Base-by-base conservation (phyloP, 2,888 invertebrate genomes). In the Oligia strigilis region DNA sequence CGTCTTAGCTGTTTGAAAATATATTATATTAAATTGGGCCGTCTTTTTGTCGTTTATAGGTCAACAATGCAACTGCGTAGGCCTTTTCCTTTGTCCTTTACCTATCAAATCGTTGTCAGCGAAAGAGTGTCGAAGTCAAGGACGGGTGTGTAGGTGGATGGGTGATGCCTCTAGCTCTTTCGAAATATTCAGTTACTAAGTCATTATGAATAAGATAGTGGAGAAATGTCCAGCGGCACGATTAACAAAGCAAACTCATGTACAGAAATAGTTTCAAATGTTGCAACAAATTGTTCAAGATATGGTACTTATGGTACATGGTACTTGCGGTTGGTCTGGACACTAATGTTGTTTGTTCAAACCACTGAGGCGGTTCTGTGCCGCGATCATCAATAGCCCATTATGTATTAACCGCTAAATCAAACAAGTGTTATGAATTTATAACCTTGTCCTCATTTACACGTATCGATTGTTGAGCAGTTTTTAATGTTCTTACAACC, bases 401-500 rank as follows among this genome's bases (percentile, higher is more conserved):
- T 87, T 89, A 89, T 82, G 80, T 64, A 64, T 69, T 77, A 85
- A 89, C 86, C 75, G 79, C 88, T 82, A 83, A 83, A 80, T 86
- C 82, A 81, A 88, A 88, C 83, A 84, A 88, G 84, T 85, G 81
- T 85, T 89, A 80, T 64, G 65, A 80, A 77, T 83, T 83, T 81
- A 74, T 75, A 87, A 84, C 90, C 90, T 90, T 90, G 90, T 83
- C 83, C 87, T 80, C 88, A 78, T 89, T 90, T 88, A 86, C 84
- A 84, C 72, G 76, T 87, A 90, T 90, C 83, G 85, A 84, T 87
- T 82, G 76, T 79, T 85, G 19, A 75, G 75, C 49, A 80, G 64
- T 70, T 80, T 73, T 75, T 49, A 55, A 66, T 60, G 58, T 71
- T 78, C 46, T 65, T 64, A 36, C 29, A 58, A 66, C 46, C 67